A percentile compares a stretch with the other conserved stretches of the same genome.
These are phyloP conservation scores for Aphaenogaster floridana DNA, from an alignment of 1,140 invertebrate species.

Conservation along the genomic window DNA sequence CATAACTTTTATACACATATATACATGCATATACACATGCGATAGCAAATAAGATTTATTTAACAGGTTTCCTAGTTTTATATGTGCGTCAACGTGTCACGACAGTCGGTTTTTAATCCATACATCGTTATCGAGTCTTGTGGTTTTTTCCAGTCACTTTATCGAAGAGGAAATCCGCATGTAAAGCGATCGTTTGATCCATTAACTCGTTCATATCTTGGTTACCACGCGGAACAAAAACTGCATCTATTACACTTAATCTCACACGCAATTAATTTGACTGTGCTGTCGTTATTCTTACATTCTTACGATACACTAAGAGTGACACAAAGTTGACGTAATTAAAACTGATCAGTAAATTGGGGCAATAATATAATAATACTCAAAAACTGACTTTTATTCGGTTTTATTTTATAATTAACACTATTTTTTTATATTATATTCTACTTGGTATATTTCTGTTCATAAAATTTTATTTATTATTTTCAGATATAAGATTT, in stretches of 20 bases:
- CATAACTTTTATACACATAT: neutral
- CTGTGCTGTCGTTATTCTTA: neutral
- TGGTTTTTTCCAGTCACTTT: constrained; percentile 58
- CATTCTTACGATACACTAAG: neutral
- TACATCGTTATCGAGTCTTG: constrained; percentile 66
- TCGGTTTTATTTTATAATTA: neutral
- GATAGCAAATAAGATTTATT: constrained; percentile 60
- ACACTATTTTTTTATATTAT: neutral
- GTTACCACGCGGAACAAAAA: neutral
- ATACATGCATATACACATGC: neutral
- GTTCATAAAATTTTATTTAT: neutral
- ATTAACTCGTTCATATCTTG: constrained; percentile 22
- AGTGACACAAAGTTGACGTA: neutral
- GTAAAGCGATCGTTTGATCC: constrained; percentile 11
- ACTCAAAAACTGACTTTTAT: neutral
- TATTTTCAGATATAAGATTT: neutral
- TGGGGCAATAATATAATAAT: neutral
- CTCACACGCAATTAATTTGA: constrained; percentile 11
- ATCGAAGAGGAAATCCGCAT: constrained; percentile 36
- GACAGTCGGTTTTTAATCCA: constrained; percentile 46
- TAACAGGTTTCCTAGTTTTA: constrained; percentile 57
- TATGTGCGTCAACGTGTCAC: neutral
- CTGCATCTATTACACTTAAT: constrained; percentile 1
- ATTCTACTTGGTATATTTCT: neutral
- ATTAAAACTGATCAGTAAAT: neutral